Evolutionary conservation across 2,113 vertebrate genomes (phyloP), one percentile per base, ranked within the genome.

Genomic region (Etheostoma cragini): DNA sequence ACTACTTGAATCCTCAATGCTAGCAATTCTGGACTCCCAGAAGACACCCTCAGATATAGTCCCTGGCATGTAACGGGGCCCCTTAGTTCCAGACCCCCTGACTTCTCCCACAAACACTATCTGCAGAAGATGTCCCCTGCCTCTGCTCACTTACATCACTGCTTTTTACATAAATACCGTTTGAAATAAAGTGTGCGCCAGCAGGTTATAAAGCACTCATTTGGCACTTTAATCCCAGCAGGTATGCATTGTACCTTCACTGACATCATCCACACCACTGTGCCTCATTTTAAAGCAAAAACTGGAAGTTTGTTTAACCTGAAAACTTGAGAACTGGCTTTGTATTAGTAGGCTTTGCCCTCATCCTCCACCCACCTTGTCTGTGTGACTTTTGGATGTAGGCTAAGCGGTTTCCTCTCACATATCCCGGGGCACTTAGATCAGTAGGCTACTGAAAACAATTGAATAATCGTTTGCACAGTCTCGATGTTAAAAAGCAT

Each of bases 311-410:
- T 70, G 54, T 30, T 42, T 0, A 80, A 90, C 15, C 72, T 84
- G 13, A 45, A 82, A 87, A 90, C 78, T 87, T 87, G 22, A 63
- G 22, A 42, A 38, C 16, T 56, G 26, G 21, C 45, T 84, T 60
- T 68, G n/a, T 8, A 16, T 72, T 30, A 0, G n/a, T 42, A 42
- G 38, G 38, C 38, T 42, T 1, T 57, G 12, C 8, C 1, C 42
- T 78, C 57, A n/a, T 30, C 8, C 8, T 52, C 50, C 54, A 5
- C 12, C 1, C 50, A 64, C 49, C 30, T 46, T 1, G 22, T 52
- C 11, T 46, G 49, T 50, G 54, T 42, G 69, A 79, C 61, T 79
- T 80, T 38, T 71, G 1, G 56, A 21, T 66, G 49, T 79, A 53
- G 19, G 50, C 54, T 63, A 38, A 10, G 24, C 46, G 58, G 47